These are phyloP conservation scores for Saccostrea cuccullata DNA, from an alignment of 1,140 invertebrate species.

Conservation along the genomic window DNA sequence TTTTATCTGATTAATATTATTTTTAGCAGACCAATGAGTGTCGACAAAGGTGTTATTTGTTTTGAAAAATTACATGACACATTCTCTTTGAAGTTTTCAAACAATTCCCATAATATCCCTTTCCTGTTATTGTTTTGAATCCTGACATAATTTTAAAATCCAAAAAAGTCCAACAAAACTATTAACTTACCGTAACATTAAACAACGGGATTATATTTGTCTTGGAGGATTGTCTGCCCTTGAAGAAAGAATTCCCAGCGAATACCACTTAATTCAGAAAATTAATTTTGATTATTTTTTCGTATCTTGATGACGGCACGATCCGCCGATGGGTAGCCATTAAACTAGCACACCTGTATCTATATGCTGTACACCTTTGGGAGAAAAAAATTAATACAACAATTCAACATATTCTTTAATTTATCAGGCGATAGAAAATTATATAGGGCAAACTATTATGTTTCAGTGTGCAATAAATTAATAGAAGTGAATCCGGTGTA, in stretches of 20 bases:
- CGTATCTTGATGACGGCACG: slow-evolving; percentile 5
- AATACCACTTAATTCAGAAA: slow-evolving; percentile 36
- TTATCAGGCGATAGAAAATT: slow-evolving; percentile 9
- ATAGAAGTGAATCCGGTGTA: neutral
- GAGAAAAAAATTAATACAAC: neutral
- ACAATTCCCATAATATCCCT: neutral
- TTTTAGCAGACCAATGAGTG: neutral
- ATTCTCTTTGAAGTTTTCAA: slow-evolving; percentile 19
- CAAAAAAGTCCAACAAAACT: neutral
- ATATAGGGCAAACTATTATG: slow-evolving; percentile 30
- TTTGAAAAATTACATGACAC: neutral
- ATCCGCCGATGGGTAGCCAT: slow-evolving; percentile 22
- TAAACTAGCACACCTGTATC: slow-evolving; percentile 18
- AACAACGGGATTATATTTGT: slow-evolving; percentile 7
- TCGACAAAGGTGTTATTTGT: neutral
- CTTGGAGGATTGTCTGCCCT: slow-evolving; percentile 21
- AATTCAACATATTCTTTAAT: slow-evolving; percentile 21
- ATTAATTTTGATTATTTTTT: slow-evolving; percentile 36
- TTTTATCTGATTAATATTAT: neutral
- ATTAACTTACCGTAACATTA: neutral
- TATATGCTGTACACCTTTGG: slow-evolving; percentile 21
- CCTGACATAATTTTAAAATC: neutral
- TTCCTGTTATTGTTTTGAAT: slow-evolving; percentile 32
- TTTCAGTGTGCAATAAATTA: slow-evolving; percentile 28
- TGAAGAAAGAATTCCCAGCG: slow-evolving; percentile 10